Evolutionary conservation across 2,797 vertebrate genomes (phyloP).

Genomic region (Pseudocheirus occidentalis): DNA sequence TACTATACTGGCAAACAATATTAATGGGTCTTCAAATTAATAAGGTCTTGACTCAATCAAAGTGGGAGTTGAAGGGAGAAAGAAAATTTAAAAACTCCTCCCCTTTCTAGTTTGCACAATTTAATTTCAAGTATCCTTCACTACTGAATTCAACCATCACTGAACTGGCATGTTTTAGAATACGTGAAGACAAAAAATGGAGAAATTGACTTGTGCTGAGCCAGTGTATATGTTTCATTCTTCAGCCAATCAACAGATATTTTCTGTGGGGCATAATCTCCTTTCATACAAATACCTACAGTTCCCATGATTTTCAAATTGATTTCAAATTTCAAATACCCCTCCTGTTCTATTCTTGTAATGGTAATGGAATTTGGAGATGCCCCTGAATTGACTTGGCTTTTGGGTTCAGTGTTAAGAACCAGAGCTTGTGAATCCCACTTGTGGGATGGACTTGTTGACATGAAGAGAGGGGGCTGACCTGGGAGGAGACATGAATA

Average conservation of each 20-base stretch:
- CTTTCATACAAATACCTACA: not conserved
- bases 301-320: not conserved
- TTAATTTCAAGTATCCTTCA: not conserved
- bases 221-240: not conserved
- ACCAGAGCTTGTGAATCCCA: too few species aligned
- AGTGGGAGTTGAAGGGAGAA: not conserved
- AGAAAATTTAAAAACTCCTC: not conserved
- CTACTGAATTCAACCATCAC: not conserved
- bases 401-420: too few species aligned
- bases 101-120: not conserved
- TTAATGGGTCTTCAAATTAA: not conserved
- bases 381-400: too few species aligned
- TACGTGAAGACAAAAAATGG: not conserved
- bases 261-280: not conserved
- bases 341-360: too few species aligned
- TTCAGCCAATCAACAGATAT: not conserved
- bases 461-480: too few species aligned
- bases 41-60: not conserved
- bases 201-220: not conserved
- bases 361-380: too few species aligned
- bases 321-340: not conserved
- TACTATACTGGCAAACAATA: not conserved
- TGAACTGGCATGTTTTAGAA: not conserved
- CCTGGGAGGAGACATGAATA: too few species aligned
- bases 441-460: too few species aligned